Evolutionary conservation across 2,797 vertebrate genomes (phyloP).

Genomic region (Acipenser oxyrinchus): DNA sequence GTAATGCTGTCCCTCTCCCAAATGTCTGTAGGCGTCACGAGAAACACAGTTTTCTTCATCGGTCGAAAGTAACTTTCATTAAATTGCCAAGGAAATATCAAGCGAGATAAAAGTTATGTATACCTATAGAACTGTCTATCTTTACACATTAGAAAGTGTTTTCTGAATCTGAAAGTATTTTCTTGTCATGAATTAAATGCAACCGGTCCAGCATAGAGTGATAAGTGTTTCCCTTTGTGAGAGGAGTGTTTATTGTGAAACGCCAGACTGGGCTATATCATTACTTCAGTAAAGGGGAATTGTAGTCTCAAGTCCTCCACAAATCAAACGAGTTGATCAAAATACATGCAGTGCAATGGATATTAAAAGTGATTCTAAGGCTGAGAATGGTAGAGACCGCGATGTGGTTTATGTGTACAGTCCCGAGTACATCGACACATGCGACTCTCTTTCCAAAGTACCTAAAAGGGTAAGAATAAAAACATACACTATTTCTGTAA

Average conservation of each 20-base stretch:
- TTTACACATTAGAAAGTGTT: no score
- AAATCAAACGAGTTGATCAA: neutral
- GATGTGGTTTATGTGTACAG: conserved; percentile 74
- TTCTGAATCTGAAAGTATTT: no score
- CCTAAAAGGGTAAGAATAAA: conserved; percentile 70
- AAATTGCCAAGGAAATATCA: no score
- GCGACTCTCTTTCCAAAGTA: conserved; percentile 84
- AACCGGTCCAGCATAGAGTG: no score
- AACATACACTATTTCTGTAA: conserved; percentile 11
- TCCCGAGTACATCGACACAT: conserved; percentile 72
- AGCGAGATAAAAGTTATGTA: no score
- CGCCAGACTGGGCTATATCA: neutral
- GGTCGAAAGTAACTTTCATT: no score
- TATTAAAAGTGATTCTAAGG: conserved; percentile 35
- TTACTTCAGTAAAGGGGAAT: no score
- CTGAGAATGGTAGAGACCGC: conserved; percentile 34
- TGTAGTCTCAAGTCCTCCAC: neutral
- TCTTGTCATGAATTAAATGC: no score
- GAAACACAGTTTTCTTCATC: no score
- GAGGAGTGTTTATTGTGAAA: neutral
- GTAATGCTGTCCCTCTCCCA: no score
- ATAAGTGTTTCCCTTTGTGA: neutral
- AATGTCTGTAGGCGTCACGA: no score
- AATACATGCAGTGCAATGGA: conserved; percentile 50
- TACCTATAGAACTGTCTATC: no score